Conservation (phyloP, 2,888 invertebrate genomes). For the Encarsia formosa region DNA sequence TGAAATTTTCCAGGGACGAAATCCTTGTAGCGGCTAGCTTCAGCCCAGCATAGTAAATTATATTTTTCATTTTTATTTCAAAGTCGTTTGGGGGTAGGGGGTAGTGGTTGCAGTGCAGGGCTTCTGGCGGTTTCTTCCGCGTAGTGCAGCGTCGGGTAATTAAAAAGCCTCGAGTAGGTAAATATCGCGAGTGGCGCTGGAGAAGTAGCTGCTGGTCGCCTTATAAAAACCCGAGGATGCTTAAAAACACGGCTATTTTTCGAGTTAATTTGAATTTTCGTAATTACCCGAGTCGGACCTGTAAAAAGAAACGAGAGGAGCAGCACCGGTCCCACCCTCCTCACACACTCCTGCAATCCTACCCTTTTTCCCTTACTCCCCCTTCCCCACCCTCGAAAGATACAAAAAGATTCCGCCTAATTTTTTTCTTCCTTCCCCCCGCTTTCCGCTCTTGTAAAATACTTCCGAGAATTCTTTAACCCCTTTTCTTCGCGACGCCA, state of each 20-base stretch:
- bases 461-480: constrained; percentile 43
- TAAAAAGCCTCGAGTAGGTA: constrained; percentile 51
- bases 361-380: constrained; percentile 12
- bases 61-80: too few relatives aligned
- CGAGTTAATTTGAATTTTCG: constrained; percentile 52
- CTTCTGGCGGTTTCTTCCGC: too few relatives aligned
- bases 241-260: constrained; percentile 49
- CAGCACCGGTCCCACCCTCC: constrained; percentile 31
- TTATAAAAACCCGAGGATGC: constrained; percentile 40
- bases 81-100: too few relatives aligned
- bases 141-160: constrained; percentile 42
- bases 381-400: constrained; percentile 18
- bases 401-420: constrained; percentile 38
- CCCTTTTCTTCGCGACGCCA: constrained; percentile 29
- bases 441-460: constrained; percentile 40
- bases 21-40: too few relatives aligned
- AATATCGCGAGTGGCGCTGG: constrained; percentile 42
- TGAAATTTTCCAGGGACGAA: too few relatives aligned
- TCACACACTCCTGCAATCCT: constrained; percentile 32
- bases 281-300: constrained; percentile 46
- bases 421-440: constrained; percentile 15
- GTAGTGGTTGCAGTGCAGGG: too few relatives aligned
- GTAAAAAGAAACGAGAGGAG: constrained; percentile 28
- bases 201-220: constrained; percentile 43
- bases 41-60: too few relatives aligned